Conservation (phyloP, 1,140 invertebrate species). For the Ganaspis sp. region DNA sequence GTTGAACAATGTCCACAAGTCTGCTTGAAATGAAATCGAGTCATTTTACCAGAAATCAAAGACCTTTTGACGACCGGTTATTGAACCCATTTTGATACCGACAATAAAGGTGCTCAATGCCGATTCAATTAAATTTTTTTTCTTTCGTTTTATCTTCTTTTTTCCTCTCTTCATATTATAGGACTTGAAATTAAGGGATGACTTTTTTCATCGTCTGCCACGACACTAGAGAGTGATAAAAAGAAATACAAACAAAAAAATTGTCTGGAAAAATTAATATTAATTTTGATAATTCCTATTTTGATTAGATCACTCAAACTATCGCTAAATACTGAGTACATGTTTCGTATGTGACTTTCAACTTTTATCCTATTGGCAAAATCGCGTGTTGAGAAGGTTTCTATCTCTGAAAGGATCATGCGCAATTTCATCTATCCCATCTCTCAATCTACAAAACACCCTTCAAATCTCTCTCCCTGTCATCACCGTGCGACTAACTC, state of each 20-base stretch:
- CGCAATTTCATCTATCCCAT: background rate
- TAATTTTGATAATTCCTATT: too few relatives aligned
- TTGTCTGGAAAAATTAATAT: too few relatives aligned
- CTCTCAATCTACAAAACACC: background rate
- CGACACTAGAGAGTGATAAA: too few relatives aligned
- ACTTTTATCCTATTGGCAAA: background rate
- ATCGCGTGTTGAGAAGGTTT: background rate
- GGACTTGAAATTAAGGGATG: too few relatives aligned
- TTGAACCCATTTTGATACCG: background rate
- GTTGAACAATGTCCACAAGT: background rate
- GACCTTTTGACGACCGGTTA: background rate
- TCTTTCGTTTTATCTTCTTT: too few relatives aligned
- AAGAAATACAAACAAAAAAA: too few relatives aligned
- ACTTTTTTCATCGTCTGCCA: too few relatives aligned
- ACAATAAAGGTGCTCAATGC: too few relatives aligned
- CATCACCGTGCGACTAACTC: background rate
- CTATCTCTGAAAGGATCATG: background rate
- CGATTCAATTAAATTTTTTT: too few relatives aligned
- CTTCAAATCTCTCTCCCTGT: background rate
- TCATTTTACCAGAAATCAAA: background rate
- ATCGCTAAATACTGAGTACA: background rate
- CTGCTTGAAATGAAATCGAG: background rate
- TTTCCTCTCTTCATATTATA: too few relatives aligned
- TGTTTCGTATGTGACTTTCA: background rate
- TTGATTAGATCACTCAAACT: too few relatives aligned